Evolutionary conservation across 64 coral and sea anemone genomes (phyloP), one percentile per base, ranked within the genome.

Genomic region (Stylophora pistillata): DNA sequence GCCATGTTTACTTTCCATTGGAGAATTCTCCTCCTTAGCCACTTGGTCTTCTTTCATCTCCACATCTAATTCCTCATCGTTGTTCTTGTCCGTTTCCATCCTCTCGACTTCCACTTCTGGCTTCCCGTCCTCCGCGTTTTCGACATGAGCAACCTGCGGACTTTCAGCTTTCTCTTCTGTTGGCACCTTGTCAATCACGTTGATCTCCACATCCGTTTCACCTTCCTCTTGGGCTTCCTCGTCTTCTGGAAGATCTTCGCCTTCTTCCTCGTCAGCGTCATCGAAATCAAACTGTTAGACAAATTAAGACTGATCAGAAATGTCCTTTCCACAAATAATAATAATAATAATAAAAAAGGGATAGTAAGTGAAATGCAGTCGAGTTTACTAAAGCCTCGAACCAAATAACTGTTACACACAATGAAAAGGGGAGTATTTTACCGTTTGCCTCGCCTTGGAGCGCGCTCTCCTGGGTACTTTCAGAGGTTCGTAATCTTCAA

Each of bases 141-240:
- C 76, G 17, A 7, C 56, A 63, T 33, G 30, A 1, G 31, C 87
- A 47, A 28, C 31, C 26, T 9, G 72, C 15, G 13, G 25, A 58
- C 17, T 52, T 23, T 71, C 77, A 1, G 13, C 9, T 34, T n/a
- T 23, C 34, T 79, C 64, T 16, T 71, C 76, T n/a, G 63, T 55
- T 29, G 78, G 31, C 28, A 73, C 14, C 55, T 89, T 79, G 56
- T 64, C 68, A 2, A 47, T 72, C 18, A 71, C 62, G 30, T 14
- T 81, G 11, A 72, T 10, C 72, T 89, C 65, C 10, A 56, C 68
- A 28, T 89, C 76, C 56, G 63, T 70, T 89, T 90, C 89, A 15
- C 30, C 88, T 74, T 90, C 89, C n/a, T 90, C 89, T 5, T 26
- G 66, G 34, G 16, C 17, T 16, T 90, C 89, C 54, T 88, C 91